Base-by-base conservation (phyloP, 2,113 vertebrate species). In the Xiphorhynchus elegans region DNA sequence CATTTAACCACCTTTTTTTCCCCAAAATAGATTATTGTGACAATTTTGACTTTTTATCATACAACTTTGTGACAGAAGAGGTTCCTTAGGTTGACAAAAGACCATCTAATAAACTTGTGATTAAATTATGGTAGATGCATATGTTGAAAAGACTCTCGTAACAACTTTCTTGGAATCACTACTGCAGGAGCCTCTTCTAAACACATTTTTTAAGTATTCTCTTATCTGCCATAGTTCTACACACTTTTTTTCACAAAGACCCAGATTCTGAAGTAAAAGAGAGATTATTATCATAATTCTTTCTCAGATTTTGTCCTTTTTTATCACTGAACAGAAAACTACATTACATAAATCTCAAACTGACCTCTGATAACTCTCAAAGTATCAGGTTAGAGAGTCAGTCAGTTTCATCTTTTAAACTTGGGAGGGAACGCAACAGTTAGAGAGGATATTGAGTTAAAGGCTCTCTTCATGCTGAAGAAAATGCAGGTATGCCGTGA, bases 321-420 rank as follows among this genome's bases (percentile, higher is more conserved):
- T 89, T 89, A 47, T 29, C 90, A 89, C 74, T 87, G 88, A 78
- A 90, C 58, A 92, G 77, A 89, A 74, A 85, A 92, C n/a, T 69
- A 40, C 49, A 58, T 29, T 78, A 93, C 56, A 77, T 91, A 95
- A 93, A 92, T 91, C 73, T 92, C 55, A 92, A 40, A 90, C 6
- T 96, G 83, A 90, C 42, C 79, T 80, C 63, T 86, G 78, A 91
- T 39, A 9, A 26, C 46, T 90, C 56, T 82, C 21, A 66, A 94
- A 83, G 75, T 92, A 94, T 35, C 52, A 76, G 31, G 74, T 62
- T 73, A 62, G 33, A 92, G 29, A 87, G 68, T 89, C 87, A 97
- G 66, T 78, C 63, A 84, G 77, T 96, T 96, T 95, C 33, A 96
- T 92, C 75, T 84, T 87, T 74, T 90, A 89, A 77, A 81, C 40